These are phyloP conservation scores for Muscidifurax raptorellus DNA, from an alignment of 1,140 invertebrate genomes.

Conservation along the genomic window DNA sequence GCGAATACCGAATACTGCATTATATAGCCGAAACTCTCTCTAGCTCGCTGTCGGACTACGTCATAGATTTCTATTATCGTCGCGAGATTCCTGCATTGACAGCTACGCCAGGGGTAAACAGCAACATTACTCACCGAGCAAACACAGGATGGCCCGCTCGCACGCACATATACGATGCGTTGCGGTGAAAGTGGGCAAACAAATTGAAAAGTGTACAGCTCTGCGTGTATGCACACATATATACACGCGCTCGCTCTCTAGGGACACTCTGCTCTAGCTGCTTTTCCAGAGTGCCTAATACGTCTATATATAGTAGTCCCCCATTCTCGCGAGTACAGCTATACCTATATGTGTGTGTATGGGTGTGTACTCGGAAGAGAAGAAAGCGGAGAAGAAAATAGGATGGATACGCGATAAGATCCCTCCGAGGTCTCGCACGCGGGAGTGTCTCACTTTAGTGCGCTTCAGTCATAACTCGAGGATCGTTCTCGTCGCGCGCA, in stretches of 20 bases:
- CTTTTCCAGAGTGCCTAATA: not conserved
- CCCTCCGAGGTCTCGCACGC: too few species aligned
- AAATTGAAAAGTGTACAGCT: not conserved
- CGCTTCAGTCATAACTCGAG: not conserved
- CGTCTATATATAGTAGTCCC: not conserved
- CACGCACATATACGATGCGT: not conserved
- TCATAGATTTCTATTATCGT: conserved; percentile 1
- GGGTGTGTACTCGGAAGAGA: not conserved
- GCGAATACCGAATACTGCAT: not conserved
- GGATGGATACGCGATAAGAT: not conserved
- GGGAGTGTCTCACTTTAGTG: not conserved
- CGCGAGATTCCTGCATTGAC: not conserved
- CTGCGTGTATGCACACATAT: too few species aligned
- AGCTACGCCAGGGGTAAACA: not conserved
- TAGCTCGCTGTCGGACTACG: too few species aligned
- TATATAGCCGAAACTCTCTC: not conserved
- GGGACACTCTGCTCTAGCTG: not conserved
- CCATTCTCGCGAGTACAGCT: not conserved
- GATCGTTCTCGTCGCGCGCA: not conserved
- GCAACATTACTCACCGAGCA: not conserved
- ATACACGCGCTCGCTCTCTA: not conserved
- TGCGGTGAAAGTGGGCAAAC: not conserved
- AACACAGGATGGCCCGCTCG: not conserved
- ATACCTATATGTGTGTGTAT: too few species aligned
- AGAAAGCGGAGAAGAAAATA: not conserved